phyloP scores from a whole-genome alignment of 2,888 invertebrate species.

The Campoletis raptor region DNA sequence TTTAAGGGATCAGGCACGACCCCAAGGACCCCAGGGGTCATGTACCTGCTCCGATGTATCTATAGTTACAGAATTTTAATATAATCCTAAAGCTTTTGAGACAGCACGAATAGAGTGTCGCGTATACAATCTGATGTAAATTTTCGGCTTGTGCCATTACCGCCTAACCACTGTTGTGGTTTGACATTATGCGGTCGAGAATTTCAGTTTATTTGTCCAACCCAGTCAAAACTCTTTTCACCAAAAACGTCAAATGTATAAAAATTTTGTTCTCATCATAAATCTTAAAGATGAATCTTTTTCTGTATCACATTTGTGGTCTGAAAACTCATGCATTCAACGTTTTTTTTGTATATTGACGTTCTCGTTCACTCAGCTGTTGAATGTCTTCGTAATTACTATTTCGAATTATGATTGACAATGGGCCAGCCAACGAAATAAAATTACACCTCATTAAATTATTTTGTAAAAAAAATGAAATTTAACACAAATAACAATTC shows the following conservation, averaged over 20 bases:
- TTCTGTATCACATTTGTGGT: too few relatives aligned
- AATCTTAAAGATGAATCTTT: not conserved
- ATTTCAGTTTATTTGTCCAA: not conserved
- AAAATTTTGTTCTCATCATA: not conserved
- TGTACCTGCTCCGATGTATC: conserved; percentile 57
- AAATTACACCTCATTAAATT: too few relatives aligned
- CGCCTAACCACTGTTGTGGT: not conserved
- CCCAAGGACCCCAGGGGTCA: conserved; percentile 9
- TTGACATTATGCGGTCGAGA: conserved; percentile 3
- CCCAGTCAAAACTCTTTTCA: not conserved
- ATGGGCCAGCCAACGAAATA: too few relatives aligned
- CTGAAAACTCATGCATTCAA: too few relatives aligned
- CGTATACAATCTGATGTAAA: not conserved
- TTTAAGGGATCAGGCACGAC: conserved; percentile 47
- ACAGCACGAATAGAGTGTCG: conserved; percentile 74
- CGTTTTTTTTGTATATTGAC: not conserved
- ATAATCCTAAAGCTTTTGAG: conserved; percentile 76
- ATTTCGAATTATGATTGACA: too few relatives aligned
- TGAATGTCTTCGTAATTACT: too few relatives aligned
- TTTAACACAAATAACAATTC: not conserved
- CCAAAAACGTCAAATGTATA: not conserved
- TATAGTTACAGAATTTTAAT: conserved; percentile 72
- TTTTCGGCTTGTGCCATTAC: conserved; percentile 25
- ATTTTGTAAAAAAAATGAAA: too few relatives aligned
- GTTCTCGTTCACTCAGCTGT: too few relatives aligned